Percentiles rank a stretch among this genome's conserved stretches.
Conservation (phyloP, 2,888 invertebrate species). For the Buathra laborator region DNA sequence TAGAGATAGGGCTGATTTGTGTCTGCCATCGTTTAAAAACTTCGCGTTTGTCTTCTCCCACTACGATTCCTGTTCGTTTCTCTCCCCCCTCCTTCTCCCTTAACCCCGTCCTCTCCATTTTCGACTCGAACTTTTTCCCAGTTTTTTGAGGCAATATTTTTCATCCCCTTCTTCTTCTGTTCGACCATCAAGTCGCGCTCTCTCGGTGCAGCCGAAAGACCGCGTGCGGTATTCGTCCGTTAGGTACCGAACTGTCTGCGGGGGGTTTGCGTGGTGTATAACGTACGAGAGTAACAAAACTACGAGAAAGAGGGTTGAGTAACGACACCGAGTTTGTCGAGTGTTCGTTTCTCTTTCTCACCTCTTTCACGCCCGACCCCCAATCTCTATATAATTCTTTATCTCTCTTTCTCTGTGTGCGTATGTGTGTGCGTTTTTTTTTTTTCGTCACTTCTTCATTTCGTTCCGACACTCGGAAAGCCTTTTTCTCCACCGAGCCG, state of each 20-base stretch:
- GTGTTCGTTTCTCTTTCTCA: constrained; percentile 34
- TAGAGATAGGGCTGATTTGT: constrained; percentile 69
- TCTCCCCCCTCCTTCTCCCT: background rate
- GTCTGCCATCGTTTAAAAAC: constrained; percentile 66
- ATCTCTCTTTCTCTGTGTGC: background rate
- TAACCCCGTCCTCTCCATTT: background rate
- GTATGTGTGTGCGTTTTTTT: constrained; percentile 40
- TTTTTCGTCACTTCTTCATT: constrained; percentile 10
- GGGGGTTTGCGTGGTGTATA: constrained; percentile 7
- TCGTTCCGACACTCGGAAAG: constrained; percentile 16
- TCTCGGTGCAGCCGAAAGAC: constrained; percentile 15
- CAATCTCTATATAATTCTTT: constrained; percentile 8
- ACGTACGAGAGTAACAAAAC: constrained; percentile 41
- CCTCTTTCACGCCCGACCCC: background rate
- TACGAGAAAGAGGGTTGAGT: constrained; percentile 21
- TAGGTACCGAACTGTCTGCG: constrained; percentile 2
- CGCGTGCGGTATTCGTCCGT: constrained; percentile 1
- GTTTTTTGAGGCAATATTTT: constrained; percentile 56
- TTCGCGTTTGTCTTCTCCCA: constrained; percentile 69
- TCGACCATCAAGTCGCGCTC: constrained; percentile 12
- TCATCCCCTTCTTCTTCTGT: constrained; percentile 22
- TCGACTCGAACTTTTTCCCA: constrained; percentile 45
- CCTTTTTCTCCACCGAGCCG: constrained; percentile 9
- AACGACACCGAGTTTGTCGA: constrained; percentile 35
- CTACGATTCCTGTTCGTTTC: constrained; percentile 6